A percentile compares a stretch with the other conserved stretches of the same genome.
phyloP scores from a whole-genome alignment of 2,797 vertebrate genomes.

The Hypotaenidia philippensis region DNA sequence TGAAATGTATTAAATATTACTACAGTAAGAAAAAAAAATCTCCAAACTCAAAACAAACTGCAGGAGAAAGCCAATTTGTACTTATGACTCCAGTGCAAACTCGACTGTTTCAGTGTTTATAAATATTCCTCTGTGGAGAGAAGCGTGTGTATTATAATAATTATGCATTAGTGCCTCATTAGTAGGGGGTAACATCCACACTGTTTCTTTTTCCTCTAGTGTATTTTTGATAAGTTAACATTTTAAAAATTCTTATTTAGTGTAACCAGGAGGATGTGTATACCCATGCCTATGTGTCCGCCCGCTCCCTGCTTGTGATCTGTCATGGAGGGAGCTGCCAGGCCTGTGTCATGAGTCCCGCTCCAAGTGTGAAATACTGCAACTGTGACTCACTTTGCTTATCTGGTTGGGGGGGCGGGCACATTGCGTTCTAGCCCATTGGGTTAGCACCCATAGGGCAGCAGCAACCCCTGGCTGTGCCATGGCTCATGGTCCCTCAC shows the following conservation, averaged over 20 bases:
- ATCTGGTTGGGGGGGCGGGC: neutral
- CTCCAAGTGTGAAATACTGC: accelerated
- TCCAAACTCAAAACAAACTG: conserved; percentile 26
- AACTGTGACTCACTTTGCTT: neutral
- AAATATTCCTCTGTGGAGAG: conserved; percentile 83
- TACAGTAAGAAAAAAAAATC: conserved; percentile 29
- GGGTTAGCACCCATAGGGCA: accelerated
- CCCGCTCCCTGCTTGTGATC: accelerated
- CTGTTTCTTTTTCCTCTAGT: conserved; percentile 80
- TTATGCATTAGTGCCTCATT: conserved; percentile 86
- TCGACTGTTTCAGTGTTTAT: conserved; percentile 79
- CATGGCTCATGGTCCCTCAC: accelerated
- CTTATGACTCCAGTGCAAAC: conserved; percentile 61
- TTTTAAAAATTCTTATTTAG: conserved; percentile 77
- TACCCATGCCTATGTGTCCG: neutral
- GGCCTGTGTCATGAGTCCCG: neutral
- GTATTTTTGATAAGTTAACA: conserved; percentile 82
- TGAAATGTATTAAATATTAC: conserved; percentile 68
- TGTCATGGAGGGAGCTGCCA: neutral
- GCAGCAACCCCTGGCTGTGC: accelerated
- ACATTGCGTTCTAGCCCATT: neutral
- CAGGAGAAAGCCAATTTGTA: conserved; percentile 78
- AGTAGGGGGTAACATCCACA: conserved; percentile 79
- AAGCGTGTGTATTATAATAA: conserved; percentile 81
- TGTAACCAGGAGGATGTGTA: conserved; percentile 22